Evolutionary conservation across 2,888 invertebrate species (phyloP).

Genomic region (Volucella bombylans): DNA sequence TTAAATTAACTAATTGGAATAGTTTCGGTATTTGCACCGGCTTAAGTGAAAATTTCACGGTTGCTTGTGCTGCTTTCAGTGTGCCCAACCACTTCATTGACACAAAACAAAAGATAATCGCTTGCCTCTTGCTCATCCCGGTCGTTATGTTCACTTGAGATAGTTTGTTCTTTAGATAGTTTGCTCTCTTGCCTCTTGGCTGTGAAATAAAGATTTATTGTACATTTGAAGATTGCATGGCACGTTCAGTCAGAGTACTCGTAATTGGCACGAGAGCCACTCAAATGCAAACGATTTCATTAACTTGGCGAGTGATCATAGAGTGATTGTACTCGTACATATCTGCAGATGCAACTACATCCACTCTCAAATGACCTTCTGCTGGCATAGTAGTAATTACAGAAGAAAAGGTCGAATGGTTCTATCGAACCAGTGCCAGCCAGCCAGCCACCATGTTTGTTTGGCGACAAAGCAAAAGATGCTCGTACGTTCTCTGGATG

Average conservation of each 20-base stretch:
- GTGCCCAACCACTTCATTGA: slow-evolving; percentile 5
- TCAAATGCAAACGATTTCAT: slow-evolving; percentile 64
- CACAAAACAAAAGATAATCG: background rate
- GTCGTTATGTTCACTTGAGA: slow-evolving; percentile 7
- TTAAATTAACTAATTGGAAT: slow-evolving; percentile 67
- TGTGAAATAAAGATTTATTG: slow-evolving; percentile 14
- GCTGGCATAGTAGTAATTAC: slow-evolving; percentile 19
- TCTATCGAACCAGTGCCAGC: slow-evolving; percentile 15
- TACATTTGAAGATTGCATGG: slow-evolving; percentile 26
- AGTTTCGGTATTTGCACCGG: slow-evolving; percentile 52
- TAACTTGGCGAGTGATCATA: slow-evolving; percentile 57
- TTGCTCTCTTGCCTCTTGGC: slow-evolving; percentile 26
- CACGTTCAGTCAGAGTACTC: background rate
- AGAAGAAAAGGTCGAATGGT: slow-evolving; percentile 48
- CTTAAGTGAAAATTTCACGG: slow-evolving; percentile 63
- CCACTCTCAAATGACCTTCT: slow-evolving; percentile 43
- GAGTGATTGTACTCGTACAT: slow-evolving; percentile 27
- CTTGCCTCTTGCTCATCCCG: background rate
- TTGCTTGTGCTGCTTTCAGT: slow-evolving; percentile 35
- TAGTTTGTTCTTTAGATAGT: slow-evolving; percentile 17
- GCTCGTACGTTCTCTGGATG: slow-evolving; percentile 37
- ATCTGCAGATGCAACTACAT: slow-evolving; percentile 4
- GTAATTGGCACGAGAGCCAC: slow-evolving; percentile 57
- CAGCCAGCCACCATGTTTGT: slow-evolving; percentile 5
- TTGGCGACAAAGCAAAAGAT: slow-evolving; percentile 36